phyloP scores from a whole-genome alignment of 2,888 invertebrate genomes.

The Dolomedes plantarius region DNA sequence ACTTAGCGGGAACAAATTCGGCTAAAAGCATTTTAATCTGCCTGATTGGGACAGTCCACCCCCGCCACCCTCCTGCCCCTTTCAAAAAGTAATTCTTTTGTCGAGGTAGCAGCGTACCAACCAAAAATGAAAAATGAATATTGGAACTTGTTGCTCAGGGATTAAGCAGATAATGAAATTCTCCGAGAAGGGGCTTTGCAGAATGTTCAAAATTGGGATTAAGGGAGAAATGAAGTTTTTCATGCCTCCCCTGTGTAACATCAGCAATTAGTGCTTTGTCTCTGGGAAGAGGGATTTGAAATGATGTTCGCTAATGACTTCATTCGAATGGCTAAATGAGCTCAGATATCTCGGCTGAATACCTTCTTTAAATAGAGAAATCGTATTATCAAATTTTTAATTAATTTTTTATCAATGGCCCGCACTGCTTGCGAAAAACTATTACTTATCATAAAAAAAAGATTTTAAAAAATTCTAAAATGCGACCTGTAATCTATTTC shows the following conservation, averaged over 20 bases:
- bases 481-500: no score
- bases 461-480: no score
- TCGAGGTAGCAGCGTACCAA: background rate
- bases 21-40: constrained; percentile 71
- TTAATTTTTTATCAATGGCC: no score
- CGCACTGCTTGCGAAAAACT: no score
- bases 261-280: background rate
- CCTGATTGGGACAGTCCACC: background rate
- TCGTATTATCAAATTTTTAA: no score
- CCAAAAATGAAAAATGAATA: constrained; percentile 5
- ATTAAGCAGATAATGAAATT: constrained; percentile 55
- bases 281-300: background rate
- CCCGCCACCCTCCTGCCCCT: background rate
- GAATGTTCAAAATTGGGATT: background rate
- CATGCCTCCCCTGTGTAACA: background rate
- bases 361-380: no score
- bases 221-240: background rate
- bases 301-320: constrained; percentile 1
- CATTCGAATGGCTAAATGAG: background rate
- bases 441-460: no score
- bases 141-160: constrained; percentile 23
- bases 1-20: constrained; percentile 58
- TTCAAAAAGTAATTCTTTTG: constrained; percentile 66
- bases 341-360: no score
- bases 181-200: background rate